phyloP scores from a whole-genome alignment of 2,888 invertebrate species.

The Chloroclysta siterata region DNA sequence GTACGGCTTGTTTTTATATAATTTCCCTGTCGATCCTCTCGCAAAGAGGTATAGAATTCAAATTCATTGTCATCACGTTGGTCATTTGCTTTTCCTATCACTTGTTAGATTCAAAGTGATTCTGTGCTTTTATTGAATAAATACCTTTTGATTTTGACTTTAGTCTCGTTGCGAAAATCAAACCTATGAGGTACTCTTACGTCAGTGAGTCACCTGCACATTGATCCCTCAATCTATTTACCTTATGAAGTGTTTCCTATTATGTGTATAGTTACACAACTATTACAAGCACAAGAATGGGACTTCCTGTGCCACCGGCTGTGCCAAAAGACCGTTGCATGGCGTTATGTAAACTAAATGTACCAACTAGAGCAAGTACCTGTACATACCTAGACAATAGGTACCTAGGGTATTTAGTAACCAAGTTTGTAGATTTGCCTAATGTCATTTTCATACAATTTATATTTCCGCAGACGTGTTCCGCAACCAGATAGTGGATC shows the following conservation, averaged over 20 bases:
- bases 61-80: too few relatives aligned
- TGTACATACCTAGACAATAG: background rate
- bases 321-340: constrained; percentile 31
- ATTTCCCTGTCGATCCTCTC: too few relatives aligned
- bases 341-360: constrained; percentile 30
- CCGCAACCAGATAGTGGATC: too few relatives aligned
- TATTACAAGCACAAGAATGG: constrained; percentile 35
- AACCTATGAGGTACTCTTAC: background rate
- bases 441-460: background rate
- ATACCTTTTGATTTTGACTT: too few relatives aligned
- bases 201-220: background rate
- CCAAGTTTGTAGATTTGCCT: background rate
- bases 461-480: too few relatives aligned
- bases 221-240: constrained; percentile 10
- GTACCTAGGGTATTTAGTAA: background rate
- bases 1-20: too few relatives aligned
- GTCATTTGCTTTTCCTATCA: too few relatives aligned
- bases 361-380: constrained; percentile 4
- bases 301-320: constrained; percentile 36
- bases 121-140: too few relatives aligned
- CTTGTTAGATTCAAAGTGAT: too few relatives aligned
- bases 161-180: too few relatives aligned
- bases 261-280: constrained; percentile 36
- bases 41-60: too few relatives aligned
- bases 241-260: constrained; percentile 34